phyloP scores from a whole-genome alignment of 2,888 invertebrate genomes.

The Epinotia bilunana region DNA sequence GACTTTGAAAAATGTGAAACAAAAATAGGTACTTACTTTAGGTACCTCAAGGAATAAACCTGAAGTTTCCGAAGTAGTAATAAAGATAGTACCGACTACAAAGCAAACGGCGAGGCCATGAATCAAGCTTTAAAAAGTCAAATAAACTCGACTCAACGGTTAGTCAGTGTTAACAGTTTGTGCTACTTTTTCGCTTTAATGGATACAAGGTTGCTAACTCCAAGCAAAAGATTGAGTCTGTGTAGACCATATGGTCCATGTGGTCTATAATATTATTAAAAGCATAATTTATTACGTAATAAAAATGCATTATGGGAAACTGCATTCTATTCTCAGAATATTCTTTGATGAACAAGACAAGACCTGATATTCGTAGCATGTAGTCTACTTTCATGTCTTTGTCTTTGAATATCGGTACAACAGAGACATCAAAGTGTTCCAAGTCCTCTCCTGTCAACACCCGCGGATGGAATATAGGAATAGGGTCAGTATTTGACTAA shows the following conservation, averaged over 20 bases:
- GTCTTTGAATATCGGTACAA: too few species aligned
- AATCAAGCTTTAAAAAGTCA: slow-evolving; percentile 44
- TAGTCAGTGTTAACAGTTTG: slow-evolving; percentile 43
- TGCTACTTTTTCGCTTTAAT: slow-evolving; percentile 39
- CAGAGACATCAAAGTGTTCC: too few species aligned
- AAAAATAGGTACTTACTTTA: too few species aligned
- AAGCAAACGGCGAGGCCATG: slow-evolving; percentile 39
- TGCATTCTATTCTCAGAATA: background rate
- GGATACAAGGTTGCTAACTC: slow-evolving; percentile 38
- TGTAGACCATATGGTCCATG: slow-evolving; percentile 11
- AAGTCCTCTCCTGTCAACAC: too few species aligned
- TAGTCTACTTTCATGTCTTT: too few species aligned
- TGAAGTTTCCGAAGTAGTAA: slow-evolving; percentile 20
- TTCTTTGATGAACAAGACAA: background rate
- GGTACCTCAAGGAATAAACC: slow-evolving; percentile 15
- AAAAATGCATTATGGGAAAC: background rate
- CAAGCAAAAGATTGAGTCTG: slow-evolving; percentile 16
- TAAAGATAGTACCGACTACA: slow-evolving; percentile 40
- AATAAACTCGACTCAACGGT: slow-evolving; percentile 42
- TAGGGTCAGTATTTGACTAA: too few species aligned
- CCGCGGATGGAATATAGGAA: too few species aligned
- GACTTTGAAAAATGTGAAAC: slow-evolving; percentile 10
- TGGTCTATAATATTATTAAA: too few species aligned
- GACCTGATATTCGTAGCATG: background rate
- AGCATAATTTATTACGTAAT: background rate